These are phyloP conservation scores for Cremastinae sp. DNA, from an alignment of 2,888 invertebrate species.

Conservation along the genomic window DNA sequence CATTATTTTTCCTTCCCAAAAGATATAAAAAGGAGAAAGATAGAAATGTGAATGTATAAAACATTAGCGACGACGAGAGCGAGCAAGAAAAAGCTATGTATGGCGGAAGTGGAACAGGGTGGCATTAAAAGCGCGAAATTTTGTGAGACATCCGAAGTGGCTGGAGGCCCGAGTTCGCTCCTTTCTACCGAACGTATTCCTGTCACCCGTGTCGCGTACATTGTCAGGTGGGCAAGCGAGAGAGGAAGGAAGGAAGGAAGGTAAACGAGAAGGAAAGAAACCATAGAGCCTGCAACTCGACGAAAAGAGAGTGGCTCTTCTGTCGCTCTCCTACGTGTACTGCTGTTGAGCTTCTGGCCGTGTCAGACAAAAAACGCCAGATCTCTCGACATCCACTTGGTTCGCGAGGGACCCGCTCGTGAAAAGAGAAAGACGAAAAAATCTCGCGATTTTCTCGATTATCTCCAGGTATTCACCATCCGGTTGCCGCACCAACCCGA, in stretches of 20 bases:
- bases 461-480: conserved; percentile 31
- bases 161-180: conserved; percentile 21
- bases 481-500: conserved; percentile 1
- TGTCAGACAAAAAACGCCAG: conserved; percentile 51
- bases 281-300: conserved; percentile 33
- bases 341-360: conserved; percentile 28
- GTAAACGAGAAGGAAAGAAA: conserved; percentile 14
- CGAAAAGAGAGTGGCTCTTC: conserved; percentile 51
- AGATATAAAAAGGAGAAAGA: conserved; percentile 12
- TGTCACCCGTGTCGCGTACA: conserved; percentile 38
- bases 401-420: conserved; percentile 8
- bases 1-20: conserved; percentile 28
- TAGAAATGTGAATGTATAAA: no score
- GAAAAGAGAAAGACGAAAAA: conserved; percentile 35
- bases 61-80: background rate
- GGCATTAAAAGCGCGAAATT: conserved; percentile 41
- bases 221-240: background rate
- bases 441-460: conserved; percentile 52
- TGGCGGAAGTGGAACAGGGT: background rate
- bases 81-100: background rate
- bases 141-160: conserved; percentile 45
- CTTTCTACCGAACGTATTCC: conserved; percentile 44
- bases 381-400: conserved; percentile 49
- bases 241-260: background rate
- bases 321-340: conserved; percentile 16